Base-by-base conservation (phyloP, 2,113 vertebrate species). In the Hippoglossus stenolepis region DNA sequence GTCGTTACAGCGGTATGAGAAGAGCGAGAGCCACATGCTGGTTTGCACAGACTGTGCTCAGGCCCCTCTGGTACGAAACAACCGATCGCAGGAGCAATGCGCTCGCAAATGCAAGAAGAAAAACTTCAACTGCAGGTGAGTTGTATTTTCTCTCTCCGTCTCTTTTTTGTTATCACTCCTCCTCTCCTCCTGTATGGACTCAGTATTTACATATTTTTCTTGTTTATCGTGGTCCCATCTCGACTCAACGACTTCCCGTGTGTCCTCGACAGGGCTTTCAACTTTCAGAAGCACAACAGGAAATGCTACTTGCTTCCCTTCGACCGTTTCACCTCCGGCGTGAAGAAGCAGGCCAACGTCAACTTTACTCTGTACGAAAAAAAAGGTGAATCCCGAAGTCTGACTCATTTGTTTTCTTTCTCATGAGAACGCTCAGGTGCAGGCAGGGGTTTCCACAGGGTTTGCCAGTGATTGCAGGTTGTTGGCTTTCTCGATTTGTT, bases 281-380 rank as follows among this genome's bases (percentile, higher is more conserved):
- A 91, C 90, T 94, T 93, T 80, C 92, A 93, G 6, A 90, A 86
- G 71, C 92, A 91, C 85, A 93, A 89, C 86, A 92, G 90, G 90
- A 94, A 91, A 87, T 99, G 97, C 91, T 94, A 96, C 86, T 96
- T 97, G 95, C 96, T 98, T 81, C 96, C 97, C 84, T 98, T 97
- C 82, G 97, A 97, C 90, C 96, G 96, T 75, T 95, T 97, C 94
- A 95, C 94, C 85, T 94, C 92, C 83, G 96, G 96, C 73, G 95
- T 94, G 82, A 96, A 94, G 92, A 96, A 94, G 81, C 95, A 95
- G 70, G 93, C 94, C 83, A 93, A 95, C 85, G 91, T 92, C 84
- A 94, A 95, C 73, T 97, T 96, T 73, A 96, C 97, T 85, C 93
- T 99, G 79, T 99, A 96, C 69, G 97, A 99, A 93, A 98, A 97